Percentiles rank a stretch among this genome's conserved stretches.
These are phyloP conservation scores for Clostera curtula DNA, from an alignment of 2,888 invertebrate genomes.

Conservation along the genomic window DNA sequence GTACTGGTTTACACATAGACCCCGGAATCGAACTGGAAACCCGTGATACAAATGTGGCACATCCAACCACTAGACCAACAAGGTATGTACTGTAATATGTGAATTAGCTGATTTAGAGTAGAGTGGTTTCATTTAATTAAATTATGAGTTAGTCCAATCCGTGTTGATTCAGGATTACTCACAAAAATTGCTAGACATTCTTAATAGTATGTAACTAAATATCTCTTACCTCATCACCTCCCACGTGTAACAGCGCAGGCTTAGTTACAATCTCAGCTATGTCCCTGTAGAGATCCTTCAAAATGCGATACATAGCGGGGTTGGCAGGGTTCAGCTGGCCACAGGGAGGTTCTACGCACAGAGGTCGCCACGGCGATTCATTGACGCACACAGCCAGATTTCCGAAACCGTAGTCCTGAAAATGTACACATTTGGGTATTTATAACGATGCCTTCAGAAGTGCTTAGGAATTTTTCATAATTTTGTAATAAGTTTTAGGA, in stretches of 20 bases:
- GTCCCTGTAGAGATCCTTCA: constrained; percentile 81
- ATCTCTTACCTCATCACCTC: constrained; percentile 85
- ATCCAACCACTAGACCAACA: no score
- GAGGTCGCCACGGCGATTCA: constrained; percentile 79
- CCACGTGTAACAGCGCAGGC: constrained; percentile 83
- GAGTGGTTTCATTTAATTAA: no score
- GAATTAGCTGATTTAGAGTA: no score
- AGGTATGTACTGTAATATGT: no score
- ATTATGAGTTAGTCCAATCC: no score
- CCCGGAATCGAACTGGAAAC: no score
- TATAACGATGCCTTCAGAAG: no score
- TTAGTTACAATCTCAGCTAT: constrained; percentile 74
- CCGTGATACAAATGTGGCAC: no score
- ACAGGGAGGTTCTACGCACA: constrained; percentile 88
- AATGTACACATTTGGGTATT: constrained; percentile 5
- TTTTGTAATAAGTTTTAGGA: no score
- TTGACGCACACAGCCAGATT: constrained; percentile 82
- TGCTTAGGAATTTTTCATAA: no score
- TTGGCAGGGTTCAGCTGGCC: constrained; percentile 90
- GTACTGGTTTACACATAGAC: no score
- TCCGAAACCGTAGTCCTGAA: constrained; percentile 73
- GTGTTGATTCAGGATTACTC: background rate
- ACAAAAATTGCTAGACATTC: background rate
- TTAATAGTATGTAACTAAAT: background rate
- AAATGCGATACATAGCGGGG: constrained; percentile 78